phyloP scores from a whole-genome alignment of 2,888 invertebrate species.

The Pseudococcus longispinus region DNA sequence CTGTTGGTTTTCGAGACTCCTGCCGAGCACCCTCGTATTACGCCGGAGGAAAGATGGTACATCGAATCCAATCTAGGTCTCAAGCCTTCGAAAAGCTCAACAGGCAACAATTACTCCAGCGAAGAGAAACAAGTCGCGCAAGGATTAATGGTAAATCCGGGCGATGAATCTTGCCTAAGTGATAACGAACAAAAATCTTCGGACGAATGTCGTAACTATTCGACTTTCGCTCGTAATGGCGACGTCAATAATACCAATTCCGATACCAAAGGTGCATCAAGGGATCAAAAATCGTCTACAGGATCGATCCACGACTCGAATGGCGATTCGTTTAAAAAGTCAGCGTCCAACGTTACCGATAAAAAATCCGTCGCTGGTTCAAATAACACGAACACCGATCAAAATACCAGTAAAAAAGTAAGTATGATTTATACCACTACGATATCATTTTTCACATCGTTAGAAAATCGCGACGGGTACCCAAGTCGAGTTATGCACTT shows the following conservation, averaged over 20 bases:
- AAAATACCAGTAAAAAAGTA: not conserved
- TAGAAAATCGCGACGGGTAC: not conserved
- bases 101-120: not conserved
- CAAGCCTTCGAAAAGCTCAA: not conserved
- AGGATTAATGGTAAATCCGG: slow-evolving; percentile 8
- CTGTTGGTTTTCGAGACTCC: slow-evolving; percentile 81
- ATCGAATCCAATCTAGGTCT: not conserved
- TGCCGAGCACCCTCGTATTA: slow-evolving; percentile 81
- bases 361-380: not conserved
- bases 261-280: not conserved
- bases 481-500: not conserved
- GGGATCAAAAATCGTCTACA: not conserved
- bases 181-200: slow-evolving; percentile 34
- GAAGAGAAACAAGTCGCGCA: slow-evolving; percentile 39
- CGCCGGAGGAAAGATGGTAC: slow-evolving; percentile 73
- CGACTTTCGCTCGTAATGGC: slow-evolving; percentile 7
- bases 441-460: not conserved
- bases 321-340: not conserved
- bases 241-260: not conserved
- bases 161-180: not conserved
- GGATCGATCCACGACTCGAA: not conserved
- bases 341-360: not conserved
- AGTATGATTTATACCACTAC: not conserved
- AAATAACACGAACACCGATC: not conserved
- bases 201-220: not conserved